phyloP scores from a whole-genome alignment of 2,797 vertebrate genomes.

The Eulemur mongoz region DNA sequence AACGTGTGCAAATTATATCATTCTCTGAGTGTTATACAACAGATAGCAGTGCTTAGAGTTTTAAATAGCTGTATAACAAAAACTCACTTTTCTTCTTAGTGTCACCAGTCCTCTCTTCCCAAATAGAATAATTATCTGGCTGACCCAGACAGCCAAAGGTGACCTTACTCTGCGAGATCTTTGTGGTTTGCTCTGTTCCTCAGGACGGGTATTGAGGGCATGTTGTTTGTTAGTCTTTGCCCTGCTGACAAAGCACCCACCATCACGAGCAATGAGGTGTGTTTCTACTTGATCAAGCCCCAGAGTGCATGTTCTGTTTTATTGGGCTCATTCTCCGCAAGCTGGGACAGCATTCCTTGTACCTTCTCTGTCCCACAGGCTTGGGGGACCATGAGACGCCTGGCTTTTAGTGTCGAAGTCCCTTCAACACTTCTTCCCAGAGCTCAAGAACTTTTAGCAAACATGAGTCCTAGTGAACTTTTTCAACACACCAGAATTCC shows the following conservation, averaged over 20 bases:
- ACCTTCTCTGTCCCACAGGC: neutral
- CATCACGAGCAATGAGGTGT: neutral
- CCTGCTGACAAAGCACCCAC: accelerated
- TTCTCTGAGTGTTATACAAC: neutral
- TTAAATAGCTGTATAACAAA: neutral
- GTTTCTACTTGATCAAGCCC: too few relatives aligned
- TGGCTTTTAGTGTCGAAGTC: neutral
- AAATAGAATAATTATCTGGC: neutral
- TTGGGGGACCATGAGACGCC: neutral
- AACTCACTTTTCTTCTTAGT: neutral
- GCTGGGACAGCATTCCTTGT: neutral
- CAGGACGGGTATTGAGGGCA: accelerated
- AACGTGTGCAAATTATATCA: neutral
- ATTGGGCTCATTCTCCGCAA: neutral
- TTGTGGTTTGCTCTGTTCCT: neutral
- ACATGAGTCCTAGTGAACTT: neutral
- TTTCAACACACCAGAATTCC: neutral
- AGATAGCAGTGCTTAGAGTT: neutral
- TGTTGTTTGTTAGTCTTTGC: neutral
- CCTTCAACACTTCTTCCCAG: neutral
- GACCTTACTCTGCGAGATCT: neutral
- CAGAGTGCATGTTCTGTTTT: neutral
- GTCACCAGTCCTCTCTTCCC: neutral
- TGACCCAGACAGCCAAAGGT: too few relatives aligned
- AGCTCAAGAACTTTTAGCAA: neutral